These are phyloP conservation scores for Apeltes quadracus DNA, from an alignment of 2,113 vertebrate genomes.

Conservation along the genomic window DNA sequence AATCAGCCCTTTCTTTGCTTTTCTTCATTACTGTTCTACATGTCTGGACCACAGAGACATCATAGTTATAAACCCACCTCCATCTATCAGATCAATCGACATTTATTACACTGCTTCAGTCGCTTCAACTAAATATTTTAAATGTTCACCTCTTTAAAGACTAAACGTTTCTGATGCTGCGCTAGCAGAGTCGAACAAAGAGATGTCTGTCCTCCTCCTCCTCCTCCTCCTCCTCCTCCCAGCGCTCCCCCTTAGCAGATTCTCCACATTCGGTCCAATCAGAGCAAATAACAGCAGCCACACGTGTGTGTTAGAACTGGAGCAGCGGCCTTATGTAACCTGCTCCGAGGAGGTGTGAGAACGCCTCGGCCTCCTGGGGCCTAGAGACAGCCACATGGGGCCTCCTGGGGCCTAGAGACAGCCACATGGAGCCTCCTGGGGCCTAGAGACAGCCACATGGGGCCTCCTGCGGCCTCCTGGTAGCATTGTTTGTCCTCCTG, in stretches of 20 bases:
- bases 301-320: constrained; percentile 11
- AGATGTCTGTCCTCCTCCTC: constrained; percentile 24
- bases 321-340: constrained; percentile 44
- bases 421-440: no score
- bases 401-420: not conserved
- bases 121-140: no score
- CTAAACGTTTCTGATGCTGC: not conserved
- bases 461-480: no score
- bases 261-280: constrained; percentile 39
- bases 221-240: constrained; percentile 17
- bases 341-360: constrained; percentile 63
- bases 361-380: constrained; percentile 43
- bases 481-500: no score
- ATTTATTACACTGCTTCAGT: no score
- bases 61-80: no score
- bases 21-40: no score
- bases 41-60: no score
- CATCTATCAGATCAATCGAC: no score
- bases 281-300: constrained; percentile 18
- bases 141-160: not conserved
- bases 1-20: no score
- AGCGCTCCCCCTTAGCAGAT: constrained; percentile 9
- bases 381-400: no score
- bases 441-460: not conserved
- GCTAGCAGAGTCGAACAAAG: constrained; percentile 11